Conservation (phyloP, 2,888 invertebrate genomes). For the Machimus atricapillus region DNA sequence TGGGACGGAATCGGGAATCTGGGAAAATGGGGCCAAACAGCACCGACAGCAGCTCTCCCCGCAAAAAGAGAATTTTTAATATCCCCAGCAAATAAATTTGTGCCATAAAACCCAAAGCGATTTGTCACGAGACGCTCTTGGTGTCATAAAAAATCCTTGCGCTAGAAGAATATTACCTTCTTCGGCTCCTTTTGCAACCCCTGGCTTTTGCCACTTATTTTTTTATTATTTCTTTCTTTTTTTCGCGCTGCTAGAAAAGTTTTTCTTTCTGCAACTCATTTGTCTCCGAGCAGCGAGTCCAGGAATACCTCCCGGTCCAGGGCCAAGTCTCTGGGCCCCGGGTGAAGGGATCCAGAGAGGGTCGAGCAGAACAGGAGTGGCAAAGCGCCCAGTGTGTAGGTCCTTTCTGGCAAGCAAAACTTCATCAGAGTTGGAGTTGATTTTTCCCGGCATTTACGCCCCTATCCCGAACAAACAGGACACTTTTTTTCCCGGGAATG, state of each 20-base stretch:
- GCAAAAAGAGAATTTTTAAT: slow-evolving; percentile 37
- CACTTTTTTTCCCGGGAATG: neutral
- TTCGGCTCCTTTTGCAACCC: neutral
- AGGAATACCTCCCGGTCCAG: neutral
- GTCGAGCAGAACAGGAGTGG: neutral
- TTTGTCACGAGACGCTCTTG: slow-evolving; percentile 34
- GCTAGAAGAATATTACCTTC: slow-evolving; percentile 37
- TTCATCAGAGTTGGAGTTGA: slow-evolving; percentile 24
- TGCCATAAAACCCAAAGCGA: slow-evolving; percentile 40
- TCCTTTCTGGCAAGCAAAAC: slow-evolving; percentile 11
- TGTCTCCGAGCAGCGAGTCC: slow-evolving; percentile 11
- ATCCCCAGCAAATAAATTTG: slow-evolving; percentile 40
- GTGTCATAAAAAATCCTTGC: slow-evolving; percentile 40
- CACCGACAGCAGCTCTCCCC: neutral
- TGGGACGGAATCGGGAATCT: neutral
- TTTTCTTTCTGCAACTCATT: slow-evolving; percentile 37
- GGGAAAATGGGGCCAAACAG: neutral
- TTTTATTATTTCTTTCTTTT: neutral
- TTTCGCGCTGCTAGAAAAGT: neutral
- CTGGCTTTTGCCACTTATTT: neutral
- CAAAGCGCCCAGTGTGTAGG: neutral
- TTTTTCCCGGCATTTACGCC: neutral
- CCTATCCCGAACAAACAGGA: neutral
- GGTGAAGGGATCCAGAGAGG: neutral
- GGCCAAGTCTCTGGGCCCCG: neutral